Percentiles rank a stretch among this genome's conserved stretches.
Evolutionary conservation across 92 coral and sea anemone genomes (phyloP).

Genomic region (Muricea muricata): DNA sequence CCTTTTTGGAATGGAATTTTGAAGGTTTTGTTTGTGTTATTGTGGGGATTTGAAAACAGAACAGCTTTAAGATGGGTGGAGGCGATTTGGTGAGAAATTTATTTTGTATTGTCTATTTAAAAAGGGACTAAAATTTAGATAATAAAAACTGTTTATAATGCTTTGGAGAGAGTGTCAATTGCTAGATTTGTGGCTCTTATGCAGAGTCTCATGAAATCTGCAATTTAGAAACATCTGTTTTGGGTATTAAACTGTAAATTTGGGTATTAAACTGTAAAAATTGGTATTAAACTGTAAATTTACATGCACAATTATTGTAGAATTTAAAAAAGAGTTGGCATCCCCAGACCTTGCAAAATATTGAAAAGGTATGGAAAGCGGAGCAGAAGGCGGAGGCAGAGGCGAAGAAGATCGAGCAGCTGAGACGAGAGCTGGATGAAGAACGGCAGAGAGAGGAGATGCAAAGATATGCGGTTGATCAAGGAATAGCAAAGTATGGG

Average conservation of each 20-base stretch:
- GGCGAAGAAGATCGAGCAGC: constrained; percentile 93
- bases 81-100: constrained; percentile 92
- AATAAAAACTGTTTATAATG: no score
- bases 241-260: no score
- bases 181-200: no score
- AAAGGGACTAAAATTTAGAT: not conserved
- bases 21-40: not conserved
- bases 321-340: constrained; percentile 99
- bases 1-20: not conserved
- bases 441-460: constrained; percentile 96
- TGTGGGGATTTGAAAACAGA: not conserved
- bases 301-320: no score
- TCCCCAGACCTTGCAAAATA: constrained; percentile 98
- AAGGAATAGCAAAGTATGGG: constrained; percentile 88
- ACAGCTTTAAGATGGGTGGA: constrained; percentile 82
- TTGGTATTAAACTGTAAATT: no score
- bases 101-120: not conserved
- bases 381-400: constrained; percentile 99
- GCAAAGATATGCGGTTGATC: constrained; percentile 97
- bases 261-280: no score
- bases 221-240: no score
- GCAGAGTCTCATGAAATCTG: no score
- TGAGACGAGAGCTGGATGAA: constrained; percentile 88
- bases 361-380: constrained; percentile 99
- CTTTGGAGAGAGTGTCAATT: no score